Base-by-base conservation (phyloP, 2,113 vertebrate species). In the Orcinus orca region DNA sequence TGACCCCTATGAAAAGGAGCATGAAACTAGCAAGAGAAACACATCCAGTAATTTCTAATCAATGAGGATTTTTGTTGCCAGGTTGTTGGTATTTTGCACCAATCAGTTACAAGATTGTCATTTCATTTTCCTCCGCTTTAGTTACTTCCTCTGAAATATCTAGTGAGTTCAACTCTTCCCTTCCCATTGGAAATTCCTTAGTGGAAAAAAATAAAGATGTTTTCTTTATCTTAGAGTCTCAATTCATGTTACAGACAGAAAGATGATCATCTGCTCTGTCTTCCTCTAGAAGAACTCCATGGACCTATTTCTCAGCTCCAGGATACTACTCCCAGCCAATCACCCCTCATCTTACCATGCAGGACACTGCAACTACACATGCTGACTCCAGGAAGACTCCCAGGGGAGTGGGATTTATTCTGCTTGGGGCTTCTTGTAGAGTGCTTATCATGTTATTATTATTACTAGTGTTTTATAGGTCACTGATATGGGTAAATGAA, bases 401-500 rank as follows among this genome's bases (percentile, higher is more conserved):
- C 11, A 13, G n/a, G 18, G 17, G 29, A 65, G 50, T 41, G 31
- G 21, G 26, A 23, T 65, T 76, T 53, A 31, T 25, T 82, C 62
- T 79, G 38, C 2, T 71, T 1, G 5, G 53, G 23, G 20, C 36
- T 86, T 41, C 47, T 26, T 50, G 38, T 21, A 53, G 9, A 55
- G 6, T 41, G n/a, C 1, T 9, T 53, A 73, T n/a, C 9, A n/a
- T 76, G 33, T 76, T 38, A 18, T 23, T 74, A 33, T 77, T 23
- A 73, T 50, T 36, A 31, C 58, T 50, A 87, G 18, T 93, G 82
- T 44, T 96, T 97, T 81, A 77, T 38, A 62, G 74, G 50, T 93
- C 44, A 71, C 18, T 67, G n/a, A 68, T 38, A 60, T 20, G 50
- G 58, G 76, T 90, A 96, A 93, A 84, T 92, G 81, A 94, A 95